Conservation (phyloP, 2,113 vertebrate genomes). For the Rhinopomastus cyanomelas region DNA sequence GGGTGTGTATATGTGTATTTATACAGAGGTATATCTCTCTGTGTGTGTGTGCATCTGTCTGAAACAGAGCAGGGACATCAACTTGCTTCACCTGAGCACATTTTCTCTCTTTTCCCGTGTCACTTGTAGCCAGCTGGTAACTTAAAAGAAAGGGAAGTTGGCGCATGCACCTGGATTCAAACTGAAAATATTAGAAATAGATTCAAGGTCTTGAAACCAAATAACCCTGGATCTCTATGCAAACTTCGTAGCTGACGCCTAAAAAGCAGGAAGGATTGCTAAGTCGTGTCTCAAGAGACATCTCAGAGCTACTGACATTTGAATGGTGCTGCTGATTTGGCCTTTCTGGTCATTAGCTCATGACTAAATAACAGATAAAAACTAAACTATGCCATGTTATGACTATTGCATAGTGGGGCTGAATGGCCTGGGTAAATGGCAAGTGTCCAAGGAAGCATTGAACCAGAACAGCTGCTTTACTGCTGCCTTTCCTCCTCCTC, state of each 20-base stretch:
- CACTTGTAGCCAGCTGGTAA: not conserved
- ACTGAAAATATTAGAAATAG: not conserved
- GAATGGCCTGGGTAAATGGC: not conserved
- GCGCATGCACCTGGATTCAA: not conserved
- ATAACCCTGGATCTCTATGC: not conserved
- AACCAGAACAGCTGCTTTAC: conserved; percentile 22
- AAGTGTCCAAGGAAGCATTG: not conserved
- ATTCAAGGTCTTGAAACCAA: not conserved
- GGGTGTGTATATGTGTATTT: no score
- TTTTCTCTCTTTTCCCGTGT: not conserved
- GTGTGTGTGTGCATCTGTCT: not conserved
- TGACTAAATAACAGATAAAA: conserved; percentile 12
- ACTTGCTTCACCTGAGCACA: no score
- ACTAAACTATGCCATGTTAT: conserved; percentile 8
- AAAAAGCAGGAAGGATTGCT: not conserved
- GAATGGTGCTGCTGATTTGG: not conserved
- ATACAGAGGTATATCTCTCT: fast-evolving
- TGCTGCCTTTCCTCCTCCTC: not conserved
- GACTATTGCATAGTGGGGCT: not conserved
- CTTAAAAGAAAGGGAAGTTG: not conserved
- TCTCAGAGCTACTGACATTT: not conserved
- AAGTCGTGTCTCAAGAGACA: not conserved
- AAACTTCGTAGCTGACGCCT: not conserved
- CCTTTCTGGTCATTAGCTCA: not conserved
- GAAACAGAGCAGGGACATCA: no score